Conservation (phyloP, 1,140 invertebrate genomes). For the Atta texana region DNA sequence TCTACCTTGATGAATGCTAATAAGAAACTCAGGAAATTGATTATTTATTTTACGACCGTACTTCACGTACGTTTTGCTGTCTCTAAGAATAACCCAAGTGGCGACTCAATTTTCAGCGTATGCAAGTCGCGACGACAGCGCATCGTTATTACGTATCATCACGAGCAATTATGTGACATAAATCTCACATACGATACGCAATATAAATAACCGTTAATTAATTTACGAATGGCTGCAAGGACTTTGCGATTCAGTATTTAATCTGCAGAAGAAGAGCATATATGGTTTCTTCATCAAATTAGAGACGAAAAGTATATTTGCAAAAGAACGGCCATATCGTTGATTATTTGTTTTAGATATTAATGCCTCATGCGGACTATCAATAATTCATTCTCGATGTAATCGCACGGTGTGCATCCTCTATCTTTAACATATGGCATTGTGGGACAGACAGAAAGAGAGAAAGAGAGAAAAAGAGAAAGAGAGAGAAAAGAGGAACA, state of each 20-base stretch:
- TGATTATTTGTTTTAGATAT: conserved; percentile 82
- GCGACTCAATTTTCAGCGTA: conserved; percentile 50
- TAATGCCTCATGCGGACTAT: conserved; percentile 79
- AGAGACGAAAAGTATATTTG: conserved; percentile 6
- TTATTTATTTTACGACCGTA: conserved; percentile 50
- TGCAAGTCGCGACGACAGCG: conserved; percentile 3
- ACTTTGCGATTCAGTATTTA: not conserved
- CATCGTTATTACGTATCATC: conserved; percentile 46
- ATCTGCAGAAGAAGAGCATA: not conserved
- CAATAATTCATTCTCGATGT: conserved; percentile 81
- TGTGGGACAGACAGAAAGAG: conserved; percentile 30
- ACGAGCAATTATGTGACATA: conserved; percentile 46
- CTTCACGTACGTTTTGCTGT: not conserved
- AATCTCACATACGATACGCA: conserved; percentile 27
- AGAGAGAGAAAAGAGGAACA: not conserved
- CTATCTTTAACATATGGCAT: conserved; percentile 69
- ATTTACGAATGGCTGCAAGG: conserved; percentile 17
- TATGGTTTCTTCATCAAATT: not conserved
- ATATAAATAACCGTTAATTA: conserved; percentile 31
- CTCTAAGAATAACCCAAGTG: conserved; percentile 32
- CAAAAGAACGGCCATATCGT: conserved; percentile 24
- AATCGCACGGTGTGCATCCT: conserved; percentile 79
- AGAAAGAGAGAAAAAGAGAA: not conserved
- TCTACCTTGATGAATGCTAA: not conserved
- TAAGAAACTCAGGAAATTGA: conserved; percentile 21